Conservation (phyloP, 2,888 invertebrate genomes). For the Callinectes sapidus region DNA sequence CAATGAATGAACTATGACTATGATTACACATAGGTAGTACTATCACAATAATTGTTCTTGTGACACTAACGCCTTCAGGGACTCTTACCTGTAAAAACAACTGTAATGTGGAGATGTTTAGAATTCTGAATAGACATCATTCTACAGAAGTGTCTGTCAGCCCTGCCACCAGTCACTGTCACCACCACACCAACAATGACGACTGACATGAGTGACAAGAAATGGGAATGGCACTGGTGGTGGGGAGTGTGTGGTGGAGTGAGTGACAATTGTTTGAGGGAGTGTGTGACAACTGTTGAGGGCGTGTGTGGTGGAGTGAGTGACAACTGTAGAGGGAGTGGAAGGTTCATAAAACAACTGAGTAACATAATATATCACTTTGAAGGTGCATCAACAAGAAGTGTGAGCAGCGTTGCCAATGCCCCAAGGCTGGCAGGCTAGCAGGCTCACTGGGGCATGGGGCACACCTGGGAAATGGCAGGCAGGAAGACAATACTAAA, state of each 20-base stretch:
- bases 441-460: neutral
- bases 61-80: no score
- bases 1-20: no score
- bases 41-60: no score
- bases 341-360: neutral
- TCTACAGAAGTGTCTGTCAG: neutral
- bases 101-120: no score
- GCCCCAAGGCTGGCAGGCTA: neutral
- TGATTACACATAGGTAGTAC: no score
- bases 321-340: neutral
- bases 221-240: no score
- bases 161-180: neutral
- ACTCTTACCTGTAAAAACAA: no score
- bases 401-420: neutral
- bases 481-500: neutral
- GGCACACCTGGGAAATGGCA: neutral
- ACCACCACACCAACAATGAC: neutral
- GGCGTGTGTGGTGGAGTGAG: no score
- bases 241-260: no score
- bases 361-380: conserved; percentile 7
- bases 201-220: neutral
- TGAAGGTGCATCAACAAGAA: conserved; percentile 21
- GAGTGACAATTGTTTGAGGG: no score
- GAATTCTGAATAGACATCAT: neutral
- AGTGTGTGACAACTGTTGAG: no score